Percentiles rank a stretch among this genome's conserved stretches.
Evolutionary conservation across 2,888 invertebrate species (phyloP).

Genomic region (Leptinotarsa peninsularis): DNA sequence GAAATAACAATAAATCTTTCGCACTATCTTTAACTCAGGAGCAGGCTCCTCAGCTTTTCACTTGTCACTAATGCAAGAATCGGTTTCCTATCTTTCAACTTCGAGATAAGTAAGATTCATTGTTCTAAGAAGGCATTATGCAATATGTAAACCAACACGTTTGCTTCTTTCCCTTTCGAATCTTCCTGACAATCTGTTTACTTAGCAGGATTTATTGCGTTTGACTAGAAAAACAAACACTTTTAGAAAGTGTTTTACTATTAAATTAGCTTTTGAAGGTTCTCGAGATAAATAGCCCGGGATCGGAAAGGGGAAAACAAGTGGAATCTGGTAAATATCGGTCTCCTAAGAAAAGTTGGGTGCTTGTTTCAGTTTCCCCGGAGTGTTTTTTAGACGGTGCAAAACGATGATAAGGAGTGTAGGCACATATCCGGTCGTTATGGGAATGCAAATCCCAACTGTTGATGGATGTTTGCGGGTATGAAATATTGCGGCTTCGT

Average conservation of each 20-base stretch:
- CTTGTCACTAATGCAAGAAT: slow-evolving; percentile 61
- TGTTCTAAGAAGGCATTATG: slow-evolving; percentile 40
- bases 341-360: slow-evolving; percentile 13
- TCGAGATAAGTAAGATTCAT: slow-evolving; percentile 62
- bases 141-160: slow-evolving; percentile 34
- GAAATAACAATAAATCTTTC: slow-evolving; percentile 64
- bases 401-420: slow-evolving; percentile 24
- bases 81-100: slow-evolving; percentile 63
- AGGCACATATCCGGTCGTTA: slow-evolving; percentile 12
- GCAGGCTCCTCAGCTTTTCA: slow-evolving; percentile 57
- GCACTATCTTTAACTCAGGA: slow-evolving; percentile 60
- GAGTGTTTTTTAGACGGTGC: slow-evolving; percentile 15
- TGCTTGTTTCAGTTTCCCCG: slow-evolving; percentile 11
- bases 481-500: slow-evolving; percentile 19
- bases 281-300: slow-evolving; percentile 18
- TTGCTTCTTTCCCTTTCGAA: slow-evolving; percentile 21
- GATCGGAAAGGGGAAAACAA: slow-evolving; percentile 28
- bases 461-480: slow-evolving; percentile 24
- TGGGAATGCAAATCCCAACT: slow-evolving; percentile 24
- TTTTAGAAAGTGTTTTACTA: slow-evolving; percentile 35
- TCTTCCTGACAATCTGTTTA: slow-evolving; percentile 34
- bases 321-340: slow-evolving; percentile 30
- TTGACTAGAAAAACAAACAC: slow-evolving; percentile 34
- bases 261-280: slow-evolving; percentile 36
- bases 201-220: slow-evolving; percentile 31